Evolutionary conservation across 1,140 invertebrate species (phyloP).

Genomic region (Cotesia chilonis): DNA sequence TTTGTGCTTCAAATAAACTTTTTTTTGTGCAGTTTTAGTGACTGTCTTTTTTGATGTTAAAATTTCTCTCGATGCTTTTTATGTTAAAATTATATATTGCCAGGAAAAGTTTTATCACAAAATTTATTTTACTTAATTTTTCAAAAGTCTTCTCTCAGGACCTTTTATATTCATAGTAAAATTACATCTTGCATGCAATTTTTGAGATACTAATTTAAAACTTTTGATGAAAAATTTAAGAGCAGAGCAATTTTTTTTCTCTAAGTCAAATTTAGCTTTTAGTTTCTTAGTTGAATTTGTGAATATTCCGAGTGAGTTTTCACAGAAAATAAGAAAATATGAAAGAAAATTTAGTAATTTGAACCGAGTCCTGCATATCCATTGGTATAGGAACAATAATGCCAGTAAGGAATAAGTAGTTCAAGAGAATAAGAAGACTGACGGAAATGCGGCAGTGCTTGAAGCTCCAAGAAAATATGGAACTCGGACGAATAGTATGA

Average conservation of each 20-base stretch:
- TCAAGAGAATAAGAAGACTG: background rate
- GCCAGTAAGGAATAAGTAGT: background rate
- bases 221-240: background rate
- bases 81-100: too few relatives aligned
- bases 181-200: background rate
- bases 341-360: too few relatives aligned
- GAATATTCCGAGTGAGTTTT: too few relatives aligned
- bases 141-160: too few relatives aligned
- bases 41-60: too few relatives aligned
- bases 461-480: slow-evolving; percentile 48
- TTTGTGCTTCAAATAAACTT: background rate
- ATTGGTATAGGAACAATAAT: background rate
- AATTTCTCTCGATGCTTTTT: too few relatives aligned
- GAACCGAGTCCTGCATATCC: background rate
- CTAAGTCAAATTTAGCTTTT: background rate
- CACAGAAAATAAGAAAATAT: background rate
- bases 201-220: background rate
- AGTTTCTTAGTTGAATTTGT: too few relatives aligned
- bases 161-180: background rate
- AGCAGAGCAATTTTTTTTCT: background rate
- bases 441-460: slow-evolving; percentile 14
- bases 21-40: background rate
- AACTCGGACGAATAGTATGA: slow-evolving; percentile 49
- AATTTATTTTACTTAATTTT: too few relatives aligned
- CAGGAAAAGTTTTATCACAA: too few relatives aligned